Evolutionary conservation across 2,888 invertebrate species (phyloP).

Genomic region (Lasius platythorax): DNA sequence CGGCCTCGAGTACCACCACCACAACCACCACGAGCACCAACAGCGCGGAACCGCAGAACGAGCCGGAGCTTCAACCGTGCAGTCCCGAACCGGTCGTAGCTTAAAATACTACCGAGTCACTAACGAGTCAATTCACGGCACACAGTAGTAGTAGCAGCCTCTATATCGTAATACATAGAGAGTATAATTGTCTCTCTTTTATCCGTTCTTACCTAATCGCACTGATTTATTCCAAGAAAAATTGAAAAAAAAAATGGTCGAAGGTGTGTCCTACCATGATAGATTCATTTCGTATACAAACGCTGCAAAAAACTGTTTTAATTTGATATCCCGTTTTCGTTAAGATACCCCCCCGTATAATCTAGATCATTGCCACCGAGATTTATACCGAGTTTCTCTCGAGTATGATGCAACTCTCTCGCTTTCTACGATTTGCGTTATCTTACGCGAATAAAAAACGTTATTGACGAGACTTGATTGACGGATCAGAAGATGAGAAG

Average conservation of each 20-base stretch:
- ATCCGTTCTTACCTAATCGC: constrained; percentile 41
- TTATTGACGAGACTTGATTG: not conserved
- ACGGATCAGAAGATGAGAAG: not conserved
- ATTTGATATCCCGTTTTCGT: not conserved
- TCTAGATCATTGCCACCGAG: constrained; percentile 13
- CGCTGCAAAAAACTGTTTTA: constrained; percentile 40
- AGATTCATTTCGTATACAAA: constrained; percentile 23
- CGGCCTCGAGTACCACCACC: constrained; percentile 75
- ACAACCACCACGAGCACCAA: constrained; percentile 74
- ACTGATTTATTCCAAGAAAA: constrained; percentile 60
- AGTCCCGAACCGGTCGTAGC: constrained; percentile 85
- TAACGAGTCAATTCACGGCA: constrained; percentile 46
- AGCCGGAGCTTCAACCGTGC: constrained; percentile 83
- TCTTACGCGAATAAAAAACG: constrained; percentile 6
- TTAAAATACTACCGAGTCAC: constrained; percentile 72
- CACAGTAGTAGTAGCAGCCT: constrained; percentile 51
- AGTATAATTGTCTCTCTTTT: constrained; percentile 32
- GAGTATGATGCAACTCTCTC: constrained; percentile 28
- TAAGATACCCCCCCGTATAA: not conserved
- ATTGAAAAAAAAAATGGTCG: not conserved
- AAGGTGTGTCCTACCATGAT: constrained; percentile 20
- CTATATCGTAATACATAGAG: constrained; percentile 38
- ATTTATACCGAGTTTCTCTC: constrained; percentile 24
- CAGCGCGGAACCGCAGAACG: constrained; percentile 81
- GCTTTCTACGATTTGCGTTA: constrained; percentile 31